Conservation (phyloP, 1,140 invertebrate genomes). For the Drosophila murphyi region DNA sequence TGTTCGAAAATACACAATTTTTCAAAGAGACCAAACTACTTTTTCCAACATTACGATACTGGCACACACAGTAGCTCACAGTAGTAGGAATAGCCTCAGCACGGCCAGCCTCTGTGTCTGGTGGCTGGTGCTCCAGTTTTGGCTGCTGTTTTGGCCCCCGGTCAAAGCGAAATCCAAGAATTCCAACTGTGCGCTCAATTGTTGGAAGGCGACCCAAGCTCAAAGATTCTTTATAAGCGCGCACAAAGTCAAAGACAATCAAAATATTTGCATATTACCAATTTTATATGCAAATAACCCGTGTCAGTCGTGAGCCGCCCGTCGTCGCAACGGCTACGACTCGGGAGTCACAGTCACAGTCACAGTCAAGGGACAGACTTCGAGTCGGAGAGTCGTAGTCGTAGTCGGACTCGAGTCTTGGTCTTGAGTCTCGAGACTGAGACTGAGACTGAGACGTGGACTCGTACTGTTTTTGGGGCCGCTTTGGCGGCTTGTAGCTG, state of each 20-base stretch:
- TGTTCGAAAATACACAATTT: constrained; percentile 77
- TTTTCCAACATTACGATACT: constrained; percentile 33
- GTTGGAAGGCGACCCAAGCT: constrained; percentile 58
- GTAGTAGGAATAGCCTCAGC: background rate
- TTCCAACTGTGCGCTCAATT: constrained; percentile 79
- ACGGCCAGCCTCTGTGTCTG: constrained; percentile 24
- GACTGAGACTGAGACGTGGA: constrained; percentile 5
- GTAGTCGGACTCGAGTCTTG: background rate
- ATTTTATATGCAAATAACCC: constrained; percentile 81
- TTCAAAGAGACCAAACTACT: constrained; percentile 65
- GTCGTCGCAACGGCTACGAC: constrained; percentile 62
- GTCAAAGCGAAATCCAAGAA: constrained; percentile 61
- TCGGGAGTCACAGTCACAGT: background rate
- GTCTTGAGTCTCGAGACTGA: background rate
- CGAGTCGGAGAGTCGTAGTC: background rate
- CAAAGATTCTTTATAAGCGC: constrained; percentile 83
- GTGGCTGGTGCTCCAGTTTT: constrained; percentile 64
- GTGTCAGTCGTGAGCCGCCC: constrained; percentile 77
- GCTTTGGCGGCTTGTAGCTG: constrained; percentile 71
- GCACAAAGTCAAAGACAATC: constrained; percentile 83
- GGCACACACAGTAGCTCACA: constrained; percentile 19
- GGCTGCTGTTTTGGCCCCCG: constrained; percentile 38
- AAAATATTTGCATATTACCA: constrained; percentile 83
- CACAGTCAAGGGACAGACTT: background rate
- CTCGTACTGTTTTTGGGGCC: constrained; percentile 63